Evolutionary conservation across 2,113 vertebrate genomes (phyloP).

Genomic region (Poeciliopsis retropinna): DNA sequence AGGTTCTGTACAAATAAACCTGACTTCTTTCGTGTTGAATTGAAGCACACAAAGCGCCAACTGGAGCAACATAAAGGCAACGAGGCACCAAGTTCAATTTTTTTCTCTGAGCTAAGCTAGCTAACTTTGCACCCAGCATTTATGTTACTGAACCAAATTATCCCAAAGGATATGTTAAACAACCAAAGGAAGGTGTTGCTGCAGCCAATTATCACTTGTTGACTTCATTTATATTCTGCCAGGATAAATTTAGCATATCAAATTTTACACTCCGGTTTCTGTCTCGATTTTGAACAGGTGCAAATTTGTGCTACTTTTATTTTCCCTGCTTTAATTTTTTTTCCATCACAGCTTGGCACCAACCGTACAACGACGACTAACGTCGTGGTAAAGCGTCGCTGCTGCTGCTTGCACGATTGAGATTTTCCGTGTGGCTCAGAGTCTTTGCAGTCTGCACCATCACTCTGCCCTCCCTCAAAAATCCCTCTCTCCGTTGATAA

Average conservation of each 20-base stretch:
- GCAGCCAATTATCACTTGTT: constrained; percentile 38
- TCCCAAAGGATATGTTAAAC: constrained; percentile 43
- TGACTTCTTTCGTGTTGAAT: neutral
- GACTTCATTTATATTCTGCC: constrained; percentile 45
- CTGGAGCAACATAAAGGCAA: constrained; percentile 1
- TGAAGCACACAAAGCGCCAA: neutral
- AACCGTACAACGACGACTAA: neutral
- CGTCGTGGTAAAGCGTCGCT: constrained; percentile 12
- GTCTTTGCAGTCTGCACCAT: constrained; percentile 43
- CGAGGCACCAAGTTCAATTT: constrained; percentile 41
- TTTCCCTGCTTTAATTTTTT: no score
- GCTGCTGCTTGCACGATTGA: constrained; percentile 25
- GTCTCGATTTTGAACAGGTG: no score
- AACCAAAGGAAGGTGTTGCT: constrained; percentile 20
- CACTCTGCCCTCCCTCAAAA: constrained; percentile 31
- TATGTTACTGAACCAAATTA: constrained; percentile 45
- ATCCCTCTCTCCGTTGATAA: constrained; percentile 42
- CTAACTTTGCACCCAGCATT: constrained; percentile 52
- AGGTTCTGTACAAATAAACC: no score
- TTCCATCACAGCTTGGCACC: neutral
- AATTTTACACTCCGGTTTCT: neutral
- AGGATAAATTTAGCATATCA: constrained; percentile 2
- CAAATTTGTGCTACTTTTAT: no score
- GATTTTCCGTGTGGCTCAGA: constrained; percentile 39
- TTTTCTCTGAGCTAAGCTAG: constrained; percentile 26